Evolutionary conservation across 2,797 vertebrate species (phyloP), one percentile per base, ranked within the genome.

Genomic region (Xenentodon cancila): DNA sequence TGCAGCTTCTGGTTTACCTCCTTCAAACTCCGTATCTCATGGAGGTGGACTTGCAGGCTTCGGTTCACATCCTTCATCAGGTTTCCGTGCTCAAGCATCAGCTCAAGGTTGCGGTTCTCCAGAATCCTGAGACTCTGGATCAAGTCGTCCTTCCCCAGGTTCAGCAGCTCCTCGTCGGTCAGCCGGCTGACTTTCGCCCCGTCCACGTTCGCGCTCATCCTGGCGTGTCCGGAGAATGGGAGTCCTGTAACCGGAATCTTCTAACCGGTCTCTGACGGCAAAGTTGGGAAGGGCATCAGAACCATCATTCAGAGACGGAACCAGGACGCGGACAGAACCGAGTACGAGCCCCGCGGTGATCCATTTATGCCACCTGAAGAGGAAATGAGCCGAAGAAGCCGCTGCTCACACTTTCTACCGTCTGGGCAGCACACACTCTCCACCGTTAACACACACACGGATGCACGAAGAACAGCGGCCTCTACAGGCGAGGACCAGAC

Each of bases 51-150:
- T 93, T 98, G 97, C 86, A 97, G 92, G 85, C 96, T 81, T 79
- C 96, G 91, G 93, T 97, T 98, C 79, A 97, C 94, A 77, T 97
- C 96, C 85, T 96, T 96, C 95, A 97, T 97, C 86, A 98, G 92
- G 90, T 95, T 96, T 25, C 97, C 94, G 49, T 97, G 97, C 82
- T 97, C 96, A 68, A 97, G 91, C 97, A 98, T 97, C 85, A 97
- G 81, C 92, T 92, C 95, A 94, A 97, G 95, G 82, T 95, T 96
- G 37, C 92, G 78, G 86, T 96, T 96, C 8, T 92, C 94, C 89
- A 93, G 62, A 30, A 15, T 93, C 84, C 95, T 89, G 75, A 98
- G 84, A 58, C 92, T 92, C 82, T 94, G 93, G 80, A 96, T 73
- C 82, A 98, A 87, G 57, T 97, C 96, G 49, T 96, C 96, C 71